These are phyloP conservation scores for Laothoe populi DNA, from an alignment of 2,888 invertebrate genomes.

Conservation along the genomic window DNA sequence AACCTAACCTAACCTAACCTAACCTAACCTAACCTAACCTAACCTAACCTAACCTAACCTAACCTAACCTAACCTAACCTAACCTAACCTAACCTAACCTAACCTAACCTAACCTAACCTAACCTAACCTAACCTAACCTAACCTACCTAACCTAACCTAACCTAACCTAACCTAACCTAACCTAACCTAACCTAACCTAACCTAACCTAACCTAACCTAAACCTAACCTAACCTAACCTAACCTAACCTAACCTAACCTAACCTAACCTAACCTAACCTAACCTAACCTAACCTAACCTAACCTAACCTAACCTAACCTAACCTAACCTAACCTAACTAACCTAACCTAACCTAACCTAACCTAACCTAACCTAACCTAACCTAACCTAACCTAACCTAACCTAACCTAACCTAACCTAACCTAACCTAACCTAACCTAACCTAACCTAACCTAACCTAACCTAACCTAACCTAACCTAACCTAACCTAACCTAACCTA, in stretches of 20 bases:
- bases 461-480: constrained; percentile 5
- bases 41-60: constrained; percentile 5
- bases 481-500: constrained; percentile 5
- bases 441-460: constrained; percentile 5
- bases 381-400: constrained; percentile 5
- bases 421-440: constrained; percentile 5
- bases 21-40: constrained; percentile 5
- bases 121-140: constrained; percentile 5
- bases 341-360: constrained; percentile 5
- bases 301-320: constrained; percentile 5
- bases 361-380: constrained; percentile 5
- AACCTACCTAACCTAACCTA: constrained; percentile 5
- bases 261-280: constrained; percentile 5
- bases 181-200: constrained; percentile 1
- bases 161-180: constrained; percentile 4
- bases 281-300: constrained; percentile 5
- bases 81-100: constrained; percentile 5
- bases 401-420: constrained; percentile 5
- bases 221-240: constrained; percentile 2
- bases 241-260: constrained; percentile 5
- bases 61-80: constrained; percentile 5
- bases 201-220: constrained; percentile 3
- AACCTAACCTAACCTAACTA: constrained; percentile 5
- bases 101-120: constrained; percentile 5
- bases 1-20: constrained; percentile 5